Evolutionary conservation across 2,113 vertebrate genomes (phyloP), one percentile per base, ranked within the genome.

Genomic region (Oryzias melastigma): DNA sequence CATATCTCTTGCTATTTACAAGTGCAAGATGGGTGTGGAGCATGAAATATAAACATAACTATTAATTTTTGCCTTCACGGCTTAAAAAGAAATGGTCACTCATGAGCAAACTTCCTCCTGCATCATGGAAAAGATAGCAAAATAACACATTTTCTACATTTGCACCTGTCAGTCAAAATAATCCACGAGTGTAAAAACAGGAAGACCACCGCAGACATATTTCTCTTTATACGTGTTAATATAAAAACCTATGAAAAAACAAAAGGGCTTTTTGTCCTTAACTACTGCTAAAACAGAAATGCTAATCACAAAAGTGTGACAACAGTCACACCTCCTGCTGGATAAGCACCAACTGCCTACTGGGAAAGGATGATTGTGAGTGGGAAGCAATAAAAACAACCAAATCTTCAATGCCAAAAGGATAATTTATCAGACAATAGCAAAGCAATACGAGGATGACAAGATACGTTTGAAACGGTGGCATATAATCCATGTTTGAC

Each of bases 401-500:
- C 71, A 57, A 50, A 69, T 50, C 57, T 66, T 76, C 27, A 77
- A 52, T 17, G 65, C 78, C 64, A 79, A 82, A 76, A 53, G 61
- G 52, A 24, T 18, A 64, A 83, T 85, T 77, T 71, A 84, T 85
- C 62, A 81, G 62, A 58, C 58, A 71, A 78, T 41, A 56, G 58
- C 59, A 61, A 64, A 47, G 43, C 48, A 60, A 72, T 76, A 81
- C 45, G 14, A 51, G 53, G 56, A 73, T 81, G 61, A 62, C 42
- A 29, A 61, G 45, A 62, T 62, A 45, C 72, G 82, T 78, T 79
- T 76, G 59, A 74, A 59, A 62, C 52, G 59, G 35, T 85, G 84
- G 85, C 82, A 87, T 65, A 86, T 84, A 84, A 89, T 88, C 83
- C 68, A 88, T 84, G 77, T 81, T 81, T 91, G 88, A 90, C 89